These are phyloP conservation scores for Delia radicum DNA, from an alignment of 1,140 invertebrate genomes.

Conservation along the genomic window DNA sequence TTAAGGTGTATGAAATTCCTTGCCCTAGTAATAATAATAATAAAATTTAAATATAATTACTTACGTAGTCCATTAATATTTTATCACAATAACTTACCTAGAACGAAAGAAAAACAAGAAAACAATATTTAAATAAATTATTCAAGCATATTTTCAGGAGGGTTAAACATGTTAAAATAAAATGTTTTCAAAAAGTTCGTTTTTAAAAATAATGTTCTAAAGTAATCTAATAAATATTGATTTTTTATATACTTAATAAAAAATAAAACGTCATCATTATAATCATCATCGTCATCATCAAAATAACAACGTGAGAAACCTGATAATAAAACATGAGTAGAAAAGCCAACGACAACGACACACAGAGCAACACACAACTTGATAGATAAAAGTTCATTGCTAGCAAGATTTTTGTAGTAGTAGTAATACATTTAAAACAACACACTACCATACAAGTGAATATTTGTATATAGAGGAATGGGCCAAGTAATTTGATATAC, in stretches of 20 bases:
- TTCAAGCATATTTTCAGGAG: background rate
- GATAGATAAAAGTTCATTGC: background rate
- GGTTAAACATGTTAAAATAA: background rate
- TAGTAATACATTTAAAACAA: background rate
- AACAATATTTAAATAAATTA: background rate
- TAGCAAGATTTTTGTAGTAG: background rate
- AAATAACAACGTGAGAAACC: slow-evolving; percentile 9
- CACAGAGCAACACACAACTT: background rate
- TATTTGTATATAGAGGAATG: background rate
- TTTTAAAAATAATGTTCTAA: slow-evolving; percentile 15
- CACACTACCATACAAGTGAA: background rate
- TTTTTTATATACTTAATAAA: slow-evolving; percentile 36
- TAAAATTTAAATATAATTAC: background rate
- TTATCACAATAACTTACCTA: background rate
- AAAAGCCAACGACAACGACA: background rate
- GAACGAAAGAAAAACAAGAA: background rate
- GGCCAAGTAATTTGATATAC: slow-evolving; percentile 25
- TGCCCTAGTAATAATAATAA: background rate
- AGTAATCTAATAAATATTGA: slow-evolving; percentile 57
- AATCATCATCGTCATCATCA: background rate
- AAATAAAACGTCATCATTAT: slow-evolving; percentile 1
- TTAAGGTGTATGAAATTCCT: no score
- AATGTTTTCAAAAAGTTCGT: background rate
- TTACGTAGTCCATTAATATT: background rate
- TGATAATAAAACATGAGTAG: slow-evolving; percentile 13